These are phyloP conservation scores for Bombyx mori DNA, from an alignment of 1,140 invertebrate genomes.

Conservation along the genomic window DNA sequence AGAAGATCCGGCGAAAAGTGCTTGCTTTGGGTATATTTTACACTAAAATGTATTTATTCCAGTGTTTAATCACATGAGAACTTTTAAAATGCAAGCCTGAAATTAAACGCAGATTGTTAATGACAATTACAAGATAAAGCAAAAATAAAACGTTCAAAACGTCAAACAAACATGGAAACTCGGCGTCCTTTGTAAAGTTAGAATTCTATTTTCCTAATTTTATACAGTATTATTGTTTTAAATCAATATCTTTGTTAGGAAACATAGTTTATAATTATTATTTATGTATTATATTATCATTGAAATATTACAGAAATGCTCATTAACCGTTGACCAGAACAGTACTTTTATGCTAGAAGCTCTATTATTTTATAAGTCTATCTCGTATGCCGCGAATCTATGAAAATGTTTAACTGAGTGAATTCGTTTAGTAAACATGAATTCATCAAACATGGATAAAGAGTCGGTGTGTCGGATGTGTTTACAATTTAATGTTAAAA, in stretches of 20 bases:
- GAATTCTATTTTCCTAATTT: conserved; percentile 38
- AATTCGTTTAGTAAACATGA: conserved; percentile 7
- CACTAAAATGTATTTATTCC: no score
- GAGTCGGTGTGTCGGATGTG: conserved; percentile 26
- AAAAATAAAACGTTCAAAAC: conserved; percentile 4
- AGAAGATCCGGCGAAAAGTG: no score
- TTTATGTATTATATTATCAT: neutral
- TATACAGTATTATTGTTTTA: conserved; percentile 11
- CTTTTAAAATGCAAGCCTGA: no score
- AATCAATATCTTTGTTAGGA: neutral
- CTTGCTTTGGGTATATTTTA: no score
- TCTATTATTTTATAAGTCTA: conserved; percentile 38
- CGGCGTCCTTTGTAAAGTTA: conserved; percentile 53
- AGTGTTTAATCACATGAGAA: no score
- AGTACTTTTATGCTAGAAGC: conserved; percentile 14
- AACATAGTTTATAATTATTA: neutral
- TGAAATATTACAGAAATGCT: neutral
- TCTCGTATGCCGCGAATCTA: conserved; percentile 19
- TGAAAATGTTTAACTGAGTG: conserved; percentile 9
- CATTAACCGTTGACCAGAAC: conserved; percentile 2
- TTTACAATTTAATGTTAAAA: conserved; percentile 22
- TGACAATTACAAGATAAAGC: neutral
- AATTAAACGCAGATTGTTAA: no score
- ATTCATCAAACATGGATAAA: conserved; percentile 14
- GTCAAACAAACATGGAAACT: conserved; percentile 33